Evolutionary conservation across 1,140 invertebrate genomes (phyloP).

Genomic region (Ceratina calcarata): DNA sequence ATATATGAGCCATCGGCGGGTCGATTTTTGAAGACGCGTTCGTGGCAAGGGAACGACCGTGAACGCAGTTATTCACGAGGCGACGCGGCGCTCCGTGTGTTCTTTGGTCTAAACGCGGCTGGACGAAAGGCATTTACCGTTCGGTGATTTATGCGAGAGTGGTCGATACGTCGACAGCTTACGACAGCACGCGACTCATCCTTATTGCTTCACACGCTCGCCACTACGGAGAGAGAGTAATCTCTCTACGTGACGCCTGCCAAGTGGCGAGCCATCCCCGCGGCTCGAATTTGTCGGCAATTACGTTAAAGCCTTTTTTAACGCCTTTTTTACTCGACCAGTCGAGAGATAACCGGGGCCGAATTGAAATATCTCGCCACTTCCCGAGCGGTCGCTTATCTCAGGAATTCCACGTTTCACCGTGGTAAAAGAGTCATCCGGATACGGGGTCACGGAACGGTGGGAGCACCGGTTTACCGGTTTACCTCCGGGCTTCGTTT

Average conservation of each 20-base stretch:
- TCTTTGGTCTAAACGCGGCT: not conserved
- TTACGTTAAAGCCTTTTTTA: constrained; percentile 61
- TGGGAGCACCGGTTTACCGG: constrained; percentile 11
- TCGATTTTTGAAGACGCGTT: no score
- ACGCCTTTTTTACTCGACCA: constrained; percentile 41
- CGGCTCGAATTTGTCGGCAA: constrained; percentile 61
- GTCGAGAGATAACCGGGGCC: constrained; percentile 56
- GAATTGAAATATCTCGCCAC: constrained; percentile 64
- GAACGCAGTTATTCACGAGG: no score
- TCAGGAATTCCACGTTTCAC: constrained; percentile 63
- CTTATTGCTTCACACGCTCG: constrained; percentile 41
- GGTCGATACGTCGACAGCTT: constrained; percentile 43
- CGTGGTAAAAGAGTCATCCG: constrained; percentile 53
- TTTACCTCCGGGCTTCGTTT: no score
- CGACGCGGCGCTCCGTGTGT: no score
- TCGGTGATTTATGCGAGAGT: constrained; percentile 46
- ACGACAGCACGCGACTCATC: constrained; percentile 40
- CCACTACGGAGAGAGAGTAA: constrained; percentile 33
- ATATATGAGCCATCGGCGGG: no score
- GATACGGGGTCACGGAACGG: constrained; percentile 29
- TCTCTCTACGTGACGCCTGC: constrained; percentile 48
- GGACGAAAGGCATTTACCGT: constrained; percentile 38
- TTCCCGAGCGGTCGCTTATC: constrained; percentile 51
- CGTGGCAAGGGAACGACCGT: no score
- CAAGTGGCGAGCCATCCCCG: constrained; percentile 51